Evolutionary conservation across 2,113 vertebrate species (phyloP), one percentile per base, ranked within the genome.

Genomic region (Dendropsophus ebraccatus): DNA sequence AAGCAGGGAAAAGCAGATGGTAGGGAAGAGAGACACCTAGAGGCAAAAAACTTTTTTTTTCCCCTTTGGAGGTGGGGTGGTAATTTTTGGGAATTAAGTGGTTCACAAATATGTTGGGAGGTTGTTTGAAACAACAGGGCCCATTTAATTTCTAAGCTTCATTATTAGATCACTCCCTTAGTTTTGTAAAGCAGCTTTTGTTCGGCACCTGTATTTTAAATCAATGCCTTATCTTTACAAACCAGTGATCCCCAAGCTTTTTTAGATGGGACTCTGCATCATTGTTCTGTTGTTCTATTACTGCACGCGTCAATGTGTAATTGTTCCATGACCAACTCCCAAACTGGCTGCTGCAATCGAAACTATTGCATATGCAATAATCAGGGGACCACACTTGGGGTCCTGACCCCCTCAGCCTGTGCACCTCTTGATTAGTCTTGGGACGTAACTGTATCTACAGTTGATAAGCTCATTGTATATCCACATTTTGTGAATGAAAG

Each of bases 301-400:
- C 67, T 70, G 37, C 32, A 41, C 23, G 67, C 35, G 32, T 70
- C 67, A 70, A 10, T 70, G 67, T 70, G 67, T 41, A 21, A 70
- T 70, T 70, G 67, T 70, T 70, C 67, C 19, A 6, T 12, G 32
- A 70, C 32, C 35, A 37, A 23, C 35, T 70, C 67, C 67, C 67
- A 37, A 23, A 23, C 32, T 70, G 67, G 67, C 67, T 70, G 67
- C 67, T 70, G 19, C 67, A 70, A 41, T 70, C 67, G 67, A 70
- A 70, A 70, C 67, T 70, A 70, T 70, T 70, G 32, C 67, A 70
- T 70, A 70, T 70, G 67, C 67, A 70, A 70, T 70, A 70, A 70
- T 35, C 67, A 37, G 67, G 35, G 67, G 35, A 70, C 32, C 67
- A 70, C 67, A 70, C 17, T 70, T 37, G 67, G 67, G 65, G 67